Evolutionary conservation across 1,140 invertebrate species (phyloP).

Genomic region (Pseudomyrmex gracilis): DNA sequence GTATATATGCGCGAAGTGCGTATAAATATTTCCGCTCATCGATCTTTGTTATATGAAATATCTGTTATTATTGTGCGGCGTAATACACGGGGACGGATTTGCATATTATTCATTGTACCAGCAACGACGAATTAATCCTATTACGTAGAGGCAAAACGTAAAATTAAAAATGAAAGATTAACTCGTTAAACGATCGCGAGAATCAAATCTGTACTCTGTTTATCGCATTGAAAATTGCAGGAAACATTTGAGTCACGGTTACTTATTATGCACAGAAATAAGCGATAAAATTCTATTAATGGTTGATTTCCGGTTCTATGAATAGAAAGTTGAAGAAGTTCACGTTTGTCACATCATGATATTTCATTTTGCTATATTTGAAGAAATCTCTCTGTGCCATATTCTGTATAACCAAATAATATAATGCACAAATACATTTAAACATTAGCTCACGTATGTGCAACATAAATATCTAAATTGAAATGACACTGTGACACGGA

Average conservation of each 20-base stretch:
- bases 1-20: neutral
- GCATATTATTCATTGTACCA: conserved; percentile 24
- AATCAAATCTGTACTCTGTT: neutral
- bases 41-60: conserved; percentile 26
- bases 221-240: conserved; percentile 17
- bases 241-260: neutral
- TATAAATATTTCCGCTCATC: conserved; percentile 14
- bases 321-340: neutral
- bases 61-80: neutral
- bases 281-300: neutral
- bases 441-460: neutral
- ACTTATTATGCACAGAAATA: neutral
- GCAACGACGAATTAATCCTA: conserved; percentile 23
- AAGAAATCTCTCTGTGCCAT: neutral
- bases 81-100: conserved; percentile 16
- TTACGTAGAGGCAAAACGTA: conserved; percentile 13
- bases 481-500: no score
- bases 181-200: conserved; percentile 13
- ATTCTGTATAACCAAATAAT: no score
- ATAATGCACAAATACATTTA: no score
- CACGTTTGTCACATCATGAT: no score
- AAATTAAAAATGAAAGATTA: conserved; percentile 36
- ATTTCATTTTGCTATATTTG: neutral
- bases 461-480: neutral
- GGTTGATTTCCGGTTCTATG: neutral